Conservation (phyloP, 1,140 invertebrate genomes). For the Drosophila aff. region DNA sequence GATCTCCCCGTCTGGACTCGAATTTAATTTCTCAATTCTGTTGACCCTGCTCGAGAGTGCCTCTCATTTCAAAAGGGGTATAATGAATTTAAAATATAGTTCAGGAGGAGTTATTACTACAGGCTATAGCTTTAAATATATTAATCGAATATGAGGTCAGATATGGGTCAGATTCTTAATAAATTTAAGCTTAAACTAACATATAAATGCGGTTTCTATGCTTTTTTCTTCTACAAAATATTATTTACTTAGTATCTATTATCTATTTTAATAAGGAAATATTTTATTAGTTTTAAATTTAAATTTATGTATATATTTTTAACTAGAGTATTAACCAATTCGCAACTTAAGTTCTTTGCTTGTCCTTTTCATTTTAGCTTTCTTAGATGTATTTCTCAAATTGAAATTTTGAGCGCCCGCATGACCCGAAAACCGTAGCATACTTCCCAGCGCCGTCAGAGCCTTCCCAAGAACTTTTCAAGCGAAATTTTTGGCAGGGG, state of each 20-base stretch:
- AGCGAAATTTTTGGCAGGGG: background rate
- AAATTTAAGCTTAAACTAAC: background rate
- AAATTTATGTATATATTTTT: too few species aligned
- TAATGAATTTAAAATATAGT: background rate
- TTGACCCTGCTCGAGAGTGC: slow-evolving; percentile 24
- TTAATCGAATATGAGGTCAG: background rate
- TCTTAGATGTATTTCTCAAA: slow-evolving; percentile 26
- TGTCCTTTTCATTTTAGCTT: background rate
- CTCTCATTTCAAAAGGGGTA: background rate
- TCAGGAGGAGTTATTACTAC: too few species aligned
- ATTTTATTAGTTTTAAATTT: too few species aligned
- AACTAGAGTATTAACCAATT: background rate
- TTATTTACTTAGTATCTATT: background rate
- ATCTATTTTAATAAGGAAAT: too few species aligned
- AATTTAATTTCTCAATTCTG: slow-evolving; percentile 50
- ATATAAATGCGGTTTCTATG: background rate
- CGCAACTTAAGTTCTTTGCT: background rate
- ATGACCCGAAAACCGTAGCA: slow-evolving; percentile 51
- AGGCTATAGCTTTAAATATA: too few species aligned
- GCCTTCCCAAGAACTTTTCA: slow-evolving; percentile 6
- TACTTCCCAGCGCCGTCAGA: slow-evolving; percentile 52
- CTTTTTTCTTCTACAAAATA: background rate
- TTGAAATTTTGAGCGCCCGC: slow-evolving; percentile 38
- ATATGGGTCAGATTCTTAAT: background rate
- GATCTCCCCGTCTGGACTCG: slow-evolving; percentile 37